These are phyloP conservation scores for Ericerus pela DNA, from an alignment of 1,140 invertebrate species.

Conservation along the genomic window DNA sequence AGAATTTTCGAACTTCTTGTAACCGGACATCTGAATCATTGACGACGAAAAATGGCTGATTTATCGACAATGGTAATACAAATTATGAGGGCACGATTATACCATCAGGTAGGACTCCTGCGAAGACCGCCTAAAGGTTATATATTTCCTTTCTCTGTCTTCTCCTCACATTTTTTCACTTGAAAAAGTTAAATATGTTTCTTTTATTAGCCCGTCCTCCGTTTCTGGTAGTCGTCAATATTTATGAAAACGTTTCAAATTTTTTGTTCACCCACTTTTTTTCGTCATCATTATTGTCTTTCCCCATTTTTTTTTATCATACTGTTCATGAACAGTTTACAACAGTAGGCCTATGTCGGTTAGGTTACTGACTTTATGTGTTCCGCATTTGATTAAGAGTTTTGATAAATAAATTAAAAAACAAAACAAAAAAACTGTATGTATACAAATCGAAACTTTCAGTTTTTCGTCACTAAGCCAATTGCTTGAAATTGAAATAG, in stretches of 20 bases:
- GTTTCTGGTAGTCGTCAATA: constrained; percentile 4
- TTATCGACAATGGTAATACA: constrained; percentile 5
- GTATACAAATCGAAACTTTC: too few relatives aligned
- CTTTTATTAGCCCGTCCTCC: neutral
- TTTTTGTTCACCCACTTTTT: too few relatives aligned
- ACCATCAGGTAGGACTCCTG: constrained; percentile 8
- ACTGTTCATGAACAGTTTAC: too few relatives aligned
- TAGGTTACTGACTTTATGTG: too few relatives aligned
- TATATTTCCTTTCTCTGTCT: neutral
- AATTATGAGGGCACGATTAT: constrained; percentile 10
- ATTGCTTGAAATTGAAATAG: too few relatives aligned
- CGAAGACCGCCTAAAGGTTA: constrained; percentile 9
- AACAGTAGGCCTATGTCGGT: too few relatives aligned
- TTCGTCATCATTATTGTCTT: too few relatives aligned
- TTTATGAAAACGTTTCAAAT: constrained; percentile 9
- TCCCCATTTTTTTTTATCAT: too few relatives aligned
- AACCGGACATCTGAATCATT: constrained; percentile 1
- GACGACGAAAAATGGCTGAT: constrained; percentile 6
- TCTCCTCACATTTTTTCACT: neutral
- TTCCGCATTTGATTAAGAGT: too few relatives aligned
- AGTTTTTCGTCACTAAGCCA: too few relatives aligned
- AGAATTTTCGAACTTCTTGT: neutral
- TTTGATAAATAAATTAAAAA: too few relatives aligned
- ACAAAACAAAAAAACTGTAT: too few relatives aligned
- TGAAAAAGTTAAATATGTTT: neutral